Conservation (phyloP, 2,888 invertebrate genomes). For the Clunio marinus region DNA sequence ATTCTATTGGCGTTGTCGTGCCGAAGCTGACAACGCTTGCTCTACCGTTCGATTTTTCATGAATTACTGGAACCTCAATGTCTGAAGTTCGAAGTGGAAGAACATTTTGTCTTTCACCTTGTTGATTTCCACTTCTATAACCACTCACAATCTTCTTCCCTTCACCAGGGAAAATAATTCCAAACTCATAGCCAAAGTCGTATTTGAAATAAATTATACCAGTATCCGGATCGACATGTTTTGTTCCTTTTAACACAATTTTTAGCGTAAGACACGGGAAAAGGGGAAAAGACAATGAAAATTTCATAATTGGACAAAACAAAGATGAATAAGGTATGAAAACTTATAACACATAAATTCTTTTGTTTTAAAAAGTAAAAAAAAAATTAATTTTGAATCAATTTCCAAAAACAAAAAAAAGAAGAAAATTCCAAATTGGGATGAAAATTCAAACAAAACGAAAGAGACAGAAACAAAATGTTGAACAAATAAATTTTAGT, state of each 20-base stretch:
- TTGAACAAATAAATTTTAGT: not conserved
- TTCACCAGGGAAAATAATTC: constrained; percentile 66
- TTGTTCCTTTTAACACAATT: constrained; percentile 57
- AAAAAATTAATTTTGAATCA: constrained; percentile 9
- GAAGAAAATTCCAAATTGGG: constrained; percentile 29
- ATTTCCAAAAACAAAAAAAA: constrained; percentile 18
- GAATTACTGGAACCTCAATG: constrained; percentile 64
- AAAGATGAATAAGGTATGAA: constrained; percentile 3
- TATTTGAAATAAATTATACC: constrained; percentile 77
- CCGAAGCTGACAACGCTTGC: constrained; percentile 38
- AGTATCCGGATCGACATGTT: constrained; percentile 70
- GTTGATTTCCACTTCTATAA: constrained; percentile 40
- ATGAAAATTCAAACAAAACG: constrained; percentile 2
- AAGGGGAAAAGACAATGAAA: not conserved
- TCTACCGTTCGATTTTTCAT: constrained; percentile 54
- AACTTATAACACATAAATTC: not conserved
- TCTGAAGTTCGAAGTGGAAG: constrained; percentile 51
- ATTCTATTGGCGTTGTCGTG: constrained; percentile 58
- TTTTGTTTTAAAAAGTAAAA: constrained; percentile 20
- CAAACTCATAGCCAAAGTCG: constrained; percentile 76
- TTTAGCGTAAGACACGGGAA: constrained; percentile 21
- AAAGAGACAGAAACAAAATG: too few relatives aligned
- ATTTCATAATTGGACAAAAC: constrained; percentile 20
- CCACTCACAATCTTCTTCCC: constrained; percentile 54
- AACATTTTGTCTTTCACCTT: constrained; percentile 48